Evolutionary conservation across 1,140 invertebrate species (phyloP), one percentile per base, ranked within the genome.

Genomic region (Bombus polaris): DNA sequence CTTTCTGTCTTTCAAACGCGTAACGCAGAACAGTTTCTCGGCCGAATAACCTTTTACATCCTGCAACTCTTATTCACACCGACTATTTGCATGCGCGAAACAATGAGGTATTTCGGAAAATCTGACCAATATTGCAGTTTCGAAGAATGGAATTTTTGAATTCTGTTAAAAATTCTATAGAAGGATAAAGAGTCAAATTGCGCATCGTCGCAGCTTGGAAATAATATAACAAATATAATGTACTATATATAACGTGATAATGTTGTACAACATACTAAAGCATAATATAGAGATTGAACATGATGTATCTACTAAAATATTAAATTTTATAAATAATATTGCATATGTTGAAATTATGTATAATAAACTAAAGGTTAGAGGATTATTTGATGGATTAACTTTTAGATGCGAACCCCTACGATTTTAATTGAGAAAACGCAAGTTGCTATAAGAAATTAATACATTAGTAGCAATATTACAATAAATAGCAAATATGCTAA

Each of bases 1-100:
- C 62, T 66, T 83, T 76, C 72, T 66, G 81, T 47, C 73, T 75
- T 22, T 65, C 81, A 75, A 62, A 75, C 39, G 65, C 81, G 73
- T 74, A 66, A 76, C 53, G 44, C 35, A 57, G 32, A 83, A 32
- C 73, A 66, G 81, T 76, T 28, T 68, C 59, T 66, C 73, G 47
- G 53, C 32, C 28, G 53, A 76, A 39, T 37, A 35, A 53, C 15
- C 71, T 73, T 73, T 25, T 10, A 9, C n/a, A 44, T 42, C 65
- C 44, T 6, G 18, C 47, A 53, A 53, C 18, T 53, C 47, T 53
- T 53, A 53, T 53, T 53, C 18, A 18, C 18, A 22, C 47, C 1
- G 47, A 6, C 47, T 53, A 53, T 53, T 53, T 53, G 32, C 10
- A 12, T 28, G 35, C 25, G 10, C 32, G 18, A 68, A 68, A 71